A percentile compares a stretch with the other conserved stretches of the same genome.
Evolutionary conservation across 30 jellyfish, hydroid and myxozoan genomes (phyloP).

Genomic region (Catostylus mosaicus): DNA sequence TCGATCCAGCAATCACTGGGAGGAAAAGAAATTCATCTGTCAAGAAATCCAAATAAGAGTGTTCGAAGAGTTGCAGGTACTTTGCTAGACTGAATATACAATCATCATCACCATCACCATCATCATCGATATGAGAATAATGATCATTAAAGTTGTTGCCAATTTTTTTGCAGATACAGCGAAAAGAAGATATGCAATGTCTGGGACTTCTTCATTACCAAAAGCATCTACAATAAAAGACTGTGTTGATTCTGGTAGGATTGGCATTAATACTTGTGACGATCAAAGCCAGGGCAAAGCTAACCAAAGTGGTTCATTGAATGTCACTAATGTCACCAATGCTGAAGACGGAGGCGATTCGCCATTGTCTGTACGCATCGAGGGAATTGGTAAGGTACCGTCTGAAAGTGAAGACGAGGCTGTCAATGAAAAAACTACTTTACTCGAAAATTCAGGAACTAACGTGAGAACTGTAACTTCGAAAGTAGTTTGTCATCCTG

Average conservation of each 20-base stretch:
- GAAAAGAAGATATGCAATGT: constrained; percentile 40
- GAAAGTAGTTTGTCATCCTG: not conserved
- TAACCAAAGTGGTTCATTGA: not conserved
- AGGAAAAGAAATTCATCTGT: not conserved
- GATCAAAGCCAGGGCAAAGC: not conserved
- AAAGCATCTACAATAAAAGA: not conserved
- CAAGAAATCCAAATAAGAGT: constrained; percentile 21
- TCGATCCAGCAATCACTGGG: constrained; percentile 5
- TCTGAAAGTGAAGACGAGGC: constrained; percentile 52
- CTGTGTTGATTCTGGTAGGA: constrained; percentile 15
- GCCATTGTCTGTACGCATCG: not conserved
- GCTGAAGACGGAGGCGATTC: not conserved
- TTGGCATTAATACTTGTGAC: not conserved
- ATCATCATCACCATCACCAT: not conserved
- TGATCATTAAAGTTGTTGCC: not conserved
- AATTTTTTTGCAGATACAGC: constrained; percentile 14
- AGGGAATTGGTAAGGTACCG: not conserved
- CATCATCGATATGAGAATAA: not conserved
- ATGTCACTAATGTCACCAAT: not conserved
- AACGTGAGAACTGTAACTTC: not conserved
- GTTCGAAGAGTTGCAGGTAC: constrained; percentile 34
- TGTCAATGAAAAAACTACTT: constrained; percentile 25
- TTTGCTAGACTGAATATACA: not conserved
- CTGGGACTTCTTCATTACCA: constrained; percentile 3
- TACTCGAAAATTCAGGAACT: not conserved